Base-by-base conservation (phyloP, 2,888 invertebrate genomes). In the Melieria picta region DNA sequence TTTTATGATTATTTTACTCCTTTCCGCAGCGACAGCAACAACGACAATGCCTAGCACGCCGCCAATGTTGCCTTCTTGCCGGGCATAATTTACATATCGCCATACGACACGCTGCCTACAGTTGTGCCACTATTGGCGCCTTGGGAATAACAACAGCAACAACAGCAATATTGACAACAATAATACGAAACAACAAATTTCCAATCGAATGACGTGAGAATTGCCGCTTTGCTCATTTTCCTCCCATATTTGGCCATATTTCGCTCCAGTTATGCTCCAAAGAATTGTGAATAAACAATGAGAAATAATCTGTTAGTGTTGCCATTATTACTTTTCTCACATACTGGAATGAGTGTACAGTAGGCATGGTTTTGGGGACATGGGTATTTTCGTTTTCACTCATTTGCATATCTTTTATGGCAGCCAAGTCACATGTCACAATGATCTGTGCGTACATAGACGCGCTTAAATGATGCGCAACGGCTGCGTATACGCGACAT, bases 201-300 rank as follows among this genome's bases (percentile, higher is more conserved):
- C 79, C 81, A 83, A 83, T 83, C 82, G 83, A 81, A 86, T 83
- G 84, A 82, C 80, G 84, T 84, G 85, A 80, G 83, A 85, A 85
- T 84, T 85, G 81, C 79, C 66, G 10, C 5, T n/a, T 13, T 46
- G 4, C 30, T 30, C 16, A 30, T 7, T 61, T 46, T 30, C 2
- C 30, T 30, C 30, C 30, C 2, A 30, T 30, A 30, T 30, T 30
- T 30, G 30, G 30, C 30, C 30, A 1, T 30, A 30, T 30, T 30
- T 2, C 30, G 30, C 30, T 30, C 30, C 30, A 30, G 57, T n/a
- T 13, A 57, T 57, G 10, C 75, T 75, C 67, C 72, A 75, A 72
- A 71, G 74, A 77, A 76, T 77, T 30, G 30, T 74, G 75, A 76
- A 78, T 78, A 79, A 80, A 80, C 79, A 81, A 84, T 83, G 84